Evolutionary conservation across 2,888 invertebrate species (phyloP).

Genomic region (Rhamnusium bicolor): DNA sequence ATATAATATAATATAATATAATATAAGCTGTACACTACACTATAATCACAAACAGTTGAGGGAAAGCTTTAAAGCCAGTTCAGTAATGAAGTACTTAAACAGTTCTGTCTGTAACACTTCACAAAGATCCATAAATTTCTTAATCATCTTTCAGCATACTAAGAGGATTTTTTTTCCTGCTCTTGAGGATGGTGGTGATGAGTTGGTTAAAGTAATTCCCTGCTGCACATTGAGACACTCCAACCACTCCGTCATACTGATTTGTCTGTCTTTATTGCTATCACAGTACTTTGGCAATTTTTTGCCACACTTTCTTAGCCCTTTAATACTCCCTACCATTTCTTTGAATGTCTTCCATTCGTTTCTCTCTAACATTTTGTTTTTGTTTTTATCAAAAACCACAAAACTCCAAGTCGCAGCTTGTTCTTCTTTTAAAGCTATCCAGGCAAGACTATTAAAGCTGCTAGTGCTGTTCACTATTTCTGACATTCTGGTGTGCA

Average conservation of each 20-base stretch:
- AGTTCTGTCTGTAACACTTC: slow-evolving; percentile 35
- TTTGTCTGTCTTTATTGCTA: slow-evolving; percentile 90
- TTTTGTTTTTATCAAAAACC: slow-evolving; percentile 90
- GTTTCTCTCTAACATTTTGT: slow-evolving; percentile 85
- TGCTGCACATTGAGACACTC: slow-evolving; percentile 78
- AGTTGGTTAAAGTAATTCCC: too few species aligned
- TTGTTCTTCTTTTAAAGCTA: slow-evolving; percentile 83
- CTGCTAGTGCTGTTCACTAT: slow-evolving; percentile 73
- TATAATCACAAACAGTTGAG: slow-evolving; percentile 54
- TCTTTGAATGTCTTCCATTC: slow-evolving; percentile 93
- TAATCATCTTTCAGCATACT: slow-evolving; percentile 63
- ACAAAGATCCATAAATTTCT: slow-evolving; percentile 19
- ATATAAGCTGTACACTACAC: slow-evolving; percentile 59
- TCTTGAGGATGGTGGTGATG: slow-evolving; percentile 50
- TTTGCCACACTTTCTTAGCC: slow-evolving; percentile 88
- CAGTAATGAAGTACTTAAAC: slow-evolving; percentile 3
- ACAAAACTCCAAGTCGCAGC: slow-evolving; percentile 93
- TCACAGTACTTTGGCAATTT: slow-evolving; percentile 96
- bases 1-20: too few species aligned
- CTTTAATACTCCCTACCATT: slow-evolving; percentile 79
- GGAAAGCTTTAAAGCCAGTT: slow-evolving; percentile 25
- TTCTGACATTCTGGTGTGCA: slow-evolving; percentile 82
- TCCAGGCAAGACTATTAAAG: slow-evolving; percentile 76
- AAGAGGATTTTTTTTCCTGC: slow-evolving; percentile 63
- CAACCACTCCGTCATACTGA: slow-evolving; percentile 94